Evolutionary conservation across 2,113 vertebrate genomes (phyloP).

Genomic region (Phodopus roborovskii): DNA sequence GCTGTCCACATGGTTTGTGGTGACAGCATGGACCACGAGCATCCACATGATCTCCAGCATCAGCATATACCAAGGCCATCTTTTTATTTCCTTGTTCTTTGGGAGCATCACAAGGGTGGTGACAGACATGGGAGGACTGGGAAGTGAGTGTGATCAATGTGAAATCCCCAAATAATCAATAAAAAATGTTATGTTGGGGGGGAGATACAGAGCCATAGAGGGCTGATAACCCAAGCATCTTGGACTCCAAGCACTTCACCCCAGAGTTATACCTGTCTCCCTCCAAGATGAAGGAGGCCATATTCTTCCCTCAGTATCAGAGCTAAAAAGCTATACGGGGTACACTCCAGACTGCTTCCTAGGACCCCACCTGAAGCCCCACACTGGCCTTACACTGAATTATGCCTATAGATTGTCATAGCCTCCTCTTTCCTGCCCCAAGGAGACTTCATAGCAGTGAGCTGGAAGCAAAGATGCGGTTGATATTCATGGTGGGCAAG

Average conservation of each 20-base stretch:
- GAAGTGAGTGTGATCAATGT: background rate
- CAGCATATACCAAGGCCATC: no score
- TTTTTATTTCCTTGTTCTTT: background rate
- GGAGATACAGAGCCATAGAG: no score
- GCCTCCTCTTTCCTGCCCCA: background rate
- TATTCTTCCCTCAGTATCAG: background rate
- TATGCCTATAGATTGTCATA: background rate
- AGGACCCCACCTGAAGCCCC: background rate
- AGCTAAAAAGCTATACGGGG: background rate
- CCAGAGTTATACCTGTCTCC: fast-evolving
- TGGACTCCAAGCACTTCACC: background rate
- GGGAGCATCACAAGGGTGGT: background rate
- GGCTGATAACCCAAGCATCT: background rate
- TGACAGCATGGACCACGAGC: no score
- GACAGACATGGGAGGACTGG: background rate
- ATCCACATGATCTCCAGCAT: no score
- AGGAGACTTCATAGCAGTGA: background rate
- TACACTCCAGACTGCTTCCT: background rate
- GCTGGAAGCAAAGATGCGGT: background rate
- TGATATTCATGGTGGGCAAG: background rate
- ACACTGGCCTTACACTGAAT: background rate
- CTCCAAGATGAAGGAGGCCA: background rate
- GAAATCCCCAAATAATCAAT: background rate
- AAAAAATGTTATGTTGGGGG: background rate
- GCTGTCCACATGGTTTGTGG: no score